phyloP scores from a whole-genome alignment of 2,113 vertebrate species.

The Plecturocebus donacophilus region DNA sequence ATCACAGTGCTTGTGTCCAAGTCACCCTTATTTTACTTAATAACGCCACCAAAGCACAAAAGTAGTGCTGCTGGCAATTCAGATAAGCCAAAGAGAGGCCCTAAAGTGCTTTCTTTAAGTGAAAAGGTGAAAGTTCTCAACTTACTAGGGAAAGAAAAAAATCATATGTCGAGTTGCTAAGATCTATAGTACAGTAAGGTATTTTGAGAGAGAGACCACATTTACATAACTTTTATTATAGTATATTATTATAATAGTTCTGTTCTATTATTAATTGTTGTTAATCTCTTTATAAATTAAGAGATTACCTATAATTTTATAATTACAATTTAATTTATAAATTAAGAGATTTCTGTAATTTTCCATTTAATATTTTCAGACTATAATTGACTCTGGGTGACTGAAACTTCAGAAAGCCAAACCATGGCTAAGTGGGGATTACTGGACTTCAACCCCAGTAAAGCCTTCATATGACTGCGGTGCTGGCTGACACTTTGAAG shows the following conservation, averaged over 20 bases:
- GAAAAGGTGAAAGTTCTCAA: neutral
- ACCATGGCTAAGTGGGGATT: too few relatives aligned
- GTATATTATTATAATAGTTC: neutral
- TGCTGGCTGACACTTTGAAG: too few relatives aligned
- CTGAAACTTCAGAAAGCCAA: too few relatives aligned
- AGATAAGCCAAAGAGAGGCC: neutral
- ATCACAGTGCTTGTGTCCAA: neutral
- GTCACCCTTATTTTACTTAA: neutral
- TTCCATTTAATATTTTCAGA: too few relatives aligned
- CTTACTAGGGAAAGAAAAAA: neutral
- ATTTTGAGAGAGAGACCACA: neutral
- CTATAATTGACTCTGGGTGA: too few relatives aligned
- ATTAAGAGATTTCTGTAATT: neutral
- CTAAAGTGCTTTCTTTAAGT: neutral
- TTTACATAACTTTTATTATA: neutral
- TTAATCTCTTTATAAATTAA: neutral
- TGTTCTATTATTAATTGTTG: neutral
- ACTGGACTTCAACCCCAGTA: too few relatives aligned
- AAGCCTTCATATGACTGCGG: too few relatives aligned
- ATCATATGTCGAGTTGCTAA: neutral
- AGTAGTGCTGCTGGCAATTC: neutral
- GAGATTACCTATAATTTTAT: too few relatives aligned
- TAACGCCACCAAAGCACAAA: neutral
- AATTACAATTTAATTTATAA: neutral
- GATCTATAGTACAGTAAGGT: neutral